Base-by-base conservation (phyloP, 2,888 invertebrate species). In the Eutolmus rufibarbis region DNA sequence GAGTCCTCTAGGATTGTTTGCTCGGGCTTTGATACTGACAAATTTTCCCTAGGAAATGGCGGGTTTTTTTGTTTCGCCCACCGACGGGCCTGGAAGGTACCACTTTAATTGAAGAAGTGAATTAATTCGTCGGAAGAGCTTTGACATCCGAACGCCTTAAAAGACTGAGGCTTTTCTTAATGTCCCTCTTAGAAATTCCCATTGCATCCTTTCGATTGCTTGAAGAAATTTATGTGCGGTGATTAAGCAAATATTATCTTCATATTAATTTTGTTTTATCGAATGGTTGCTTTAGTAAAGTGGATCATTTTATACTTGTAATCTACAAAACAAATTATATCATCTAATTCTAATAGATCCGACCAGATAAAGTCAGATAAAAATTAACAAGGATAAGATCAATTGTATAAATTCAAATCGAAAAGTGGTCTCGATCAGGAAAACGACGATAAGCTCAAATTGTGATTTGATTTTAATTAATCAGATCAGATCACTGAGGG, bases 11-110 rank as follows among this genome's bases (percentile, higher is more conserved):
- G 43, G 37, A 76, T 78, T 40, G 43, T 43, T 78, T 78, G 23
- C 12, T 46, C 37, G 43, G 40, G 23, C 43, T 78, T 78, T 78
- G 78, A 78, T 78, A 78, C 78, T 78, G 78, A 78, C 78, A 78
- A 78, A 78, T 23, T 43, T 78, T 78, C 43, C n/a, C 43, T 40
- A 43, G 78, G 23, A 78, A 78, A 43, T 78, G 43, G 43, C 7
- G 14, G 23, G 46, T 4, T 46, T 46, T 78, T 78, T 46, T 19
- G 37, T 77, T 77, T 37, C 76, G 5, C n/a, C 34, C 3, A 19
- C 66, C 56, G 3, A 66, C 28, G 43, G 40, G 46, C 40, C 23
- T 43, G 19, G 78, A n/a, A 78, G 40, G 43, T 78, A 40, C 46
- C 43, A 78, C 43, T 78, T 78, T 37, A 78, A 40, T 78, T 78